Conservation (phyloP, 2,113 vertebrate species). For the Gasterosteus nipponicus region DNA sequence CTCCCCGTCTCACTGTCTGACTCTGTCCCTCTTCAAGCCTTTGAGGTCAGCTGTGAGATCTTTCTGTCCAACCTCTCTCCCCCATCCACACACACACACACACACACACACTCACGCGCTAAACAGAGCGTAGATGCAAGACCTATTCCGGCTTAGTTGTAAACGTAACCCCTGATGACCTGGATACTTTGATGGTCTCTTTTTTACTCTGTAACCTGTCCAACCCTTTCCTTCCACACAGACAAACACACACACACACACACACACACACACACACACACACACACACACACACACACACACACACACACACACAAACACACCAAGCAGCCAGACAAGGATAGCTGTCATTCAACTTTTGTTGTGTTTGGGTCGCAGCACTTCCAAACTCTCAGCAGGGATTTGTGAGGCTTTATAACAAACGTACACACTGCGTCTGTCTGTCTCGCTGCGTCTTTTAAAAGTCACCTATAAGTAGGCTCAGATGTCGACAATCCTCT, state of each 20-base stretch:
- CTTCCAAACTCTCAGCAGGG: constrained; percentile 46
- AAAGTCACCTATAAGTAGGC: constrained; percentile 51
- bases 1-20: constrained; percentile 8
- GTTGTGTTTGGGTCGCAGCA: constrained; percentile 25
- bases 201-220: constrained; percentile 47
- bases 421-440: constrained; percentile 27
- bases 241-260: not conserved
- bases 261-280: not conserved
- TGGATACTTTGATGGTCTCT: constrained; percentile 35
- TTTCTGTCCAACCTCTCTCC: constrained; percentile 11
- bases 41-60: constrained; percentile 31
- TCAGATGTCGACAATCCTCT: not conserved
- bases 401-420: constrained; percentile 45
- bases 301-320: not conserved
- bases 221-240: constrained; percentile 3
- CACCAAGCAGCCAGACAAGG: constrained; percentile 33
- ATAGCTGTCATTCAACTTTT: constrained; percentile 54
- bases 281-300: not conserved
- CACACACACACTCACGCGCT: constrained; percentile 1
- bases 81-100: not conserved
- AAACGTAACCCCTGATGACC: constrained; percentile 45
- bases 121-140: constrained; percentile 15
- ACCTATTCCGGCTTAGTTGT: constrained; percentile 48
- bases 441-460: constrained; percentile 35
- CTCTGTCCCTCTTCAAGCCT: constrained; percentile 13